Evolutionary conservation across 2,888 invertebrate genomes (phyloP).

Genomic region (Nudaria mundana): DNA sequence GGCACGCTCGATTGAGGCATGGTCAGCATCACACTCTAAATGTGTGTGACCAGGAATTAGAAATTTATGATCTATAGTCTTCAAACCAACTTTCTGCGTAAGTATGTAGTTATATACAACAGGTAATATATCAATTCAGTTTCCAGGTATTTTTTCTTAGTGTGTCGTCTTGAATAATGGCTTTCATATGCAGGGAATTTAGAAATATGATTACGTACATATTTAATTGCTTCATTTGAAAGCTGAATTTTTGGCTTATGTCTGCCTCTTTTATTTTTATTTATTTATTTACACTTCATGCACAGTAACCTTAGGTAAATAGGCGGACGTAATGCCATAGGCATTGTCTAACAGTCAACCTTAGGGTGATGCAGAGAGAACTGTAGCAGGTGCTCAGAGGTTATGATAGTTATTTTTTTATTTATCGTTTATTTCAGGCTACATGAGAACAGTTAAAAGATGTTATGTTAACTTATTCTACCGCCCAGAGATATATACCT

Average conservation of each 20-base stretch:
- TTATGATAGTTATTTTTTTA: too few species aligned
- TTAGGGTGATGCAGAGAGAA: too few species aligned
- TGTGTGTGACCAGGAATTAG: conserved; percentile 6
- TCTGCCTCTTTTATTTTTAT: conserved; percentile 1
- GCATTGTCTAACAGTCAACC: too few species aligned
- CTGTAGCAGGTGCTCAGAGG: too few species aligned
- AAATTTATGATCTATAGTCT: conserved; percentile 4
- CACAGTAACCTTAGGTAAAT: too few species aligned
- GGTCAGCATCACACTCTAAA: conserved; percentile 7
- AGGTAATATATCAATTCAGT: neutral
- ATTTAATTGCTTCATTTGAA: conserved; percentile 4
- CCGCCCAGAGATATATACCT: too few species aligned
- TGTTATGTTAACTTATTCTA: too few species aligned
- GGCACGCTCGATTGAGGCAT: conserved; percentile 6
- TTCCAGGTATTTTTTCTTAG: neutral
- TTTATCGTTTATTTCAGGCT: too few species aligned
- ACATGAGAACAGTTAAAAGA: too few species aligned
- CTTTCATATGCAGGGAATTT: conserved; percentile 3
- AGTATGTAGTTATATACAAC: conserved; percentile 1
- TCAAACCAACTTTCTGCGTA: conserved; percentile 2
- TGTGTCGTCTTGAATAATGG: neutral
- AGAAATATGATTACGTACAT: conserved; percentile 3
- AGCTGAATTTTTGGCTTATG: conserved; percentile 4
- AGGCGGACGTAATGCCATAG: too few species aligned
- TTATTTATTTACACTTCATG: too few species aligned